Evolutionary conservation across 1,140 invertebrate species (phyloP), one percentile per base, ranked within the genome.

Genomic region (Zaprionus ornatus): DNA sequence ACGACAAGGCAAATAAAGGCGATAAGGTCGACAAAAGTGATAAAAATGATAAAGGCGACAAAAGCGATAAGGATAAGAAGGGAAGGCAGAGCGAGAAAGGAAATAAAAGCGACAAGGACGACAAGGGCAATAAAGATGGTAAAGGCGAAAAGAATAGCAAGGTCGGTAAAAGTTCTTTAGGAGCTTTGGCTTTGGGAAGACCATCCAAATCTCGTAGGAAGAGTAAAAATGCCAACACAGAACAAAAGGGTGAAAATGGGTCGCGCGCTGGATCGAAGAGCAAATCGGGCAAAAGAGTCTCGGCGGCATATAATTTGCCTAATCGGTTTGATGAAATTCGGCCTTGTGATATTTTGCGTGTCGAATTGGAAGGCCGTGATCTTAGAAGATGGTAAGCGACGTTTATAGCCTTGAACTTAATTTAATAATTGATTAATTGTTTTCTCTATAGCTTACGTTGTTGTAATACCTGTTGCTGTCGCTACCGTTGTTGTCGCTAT

Each of bases 361-460:
- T 71, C 6, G 52, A 82, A 1, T 63, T 90, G 72, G 86, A 90
- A 35, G 19, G 71, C 4, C 82, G 77, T 13, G 86, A 90, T 59
- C 40, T 80, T 21, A 50, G 29, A 21, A 83, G 76, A 80, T 32
- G 59, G 84, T 87, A 72, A 37, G 27, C 4, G 3, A 17, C 0
- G 3, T 5, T 1, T 19, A 50, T 21, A 4, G 12, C 12, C 3
- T 12, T 10, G 12, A 23, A 12, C 10, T 13, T 50, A 7, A 19
- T 50, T 13, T 21, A 3, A 12, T 50, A 45, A 23, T 17, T 50
- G 12, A 13, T 12, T 21, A 7, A 9, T n/a, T 29, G 7, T 17
- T 42, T 42, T 45, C 3, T 45, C 40, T 9, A 17, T 45, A 45
- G 40, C 3, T 7, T 17, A 0, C 7, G 40, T 7, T 45, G 40